Conservation (phyloP, 2,797 vertebrate genomes). For the Sebastes itinus region DNA sequence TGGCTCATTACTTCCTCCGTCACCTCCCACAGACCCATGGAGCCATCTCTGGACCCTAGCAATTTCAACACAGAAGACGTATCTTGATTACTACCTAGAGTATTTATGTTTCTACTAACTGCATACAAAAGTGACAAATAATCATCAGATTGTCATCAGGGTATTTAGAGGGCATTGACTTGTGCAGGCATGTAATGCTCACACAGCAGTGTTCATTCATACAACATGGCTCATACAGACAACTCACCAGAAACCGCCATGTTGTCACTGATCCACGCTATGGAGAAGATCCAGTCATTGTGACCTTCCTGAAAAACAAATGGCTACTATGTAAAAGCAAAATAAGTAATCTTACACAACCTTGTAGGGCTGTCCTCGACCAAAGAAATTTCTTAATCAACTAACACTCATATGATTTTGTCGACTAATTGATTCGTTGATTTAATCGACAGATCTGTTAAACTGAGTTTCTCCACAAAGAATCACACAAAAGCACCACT, state of each 20-base stretch:
- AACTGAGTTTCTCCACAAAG: no score
- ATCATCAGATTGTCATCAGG: neutral
- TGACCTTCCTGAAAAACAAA: conserved; percentile 90
- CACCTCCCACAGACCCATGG: conserved; percentile 98
- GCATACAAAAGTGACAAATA: neutral
- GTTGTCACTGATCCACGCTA: conserved; percentile 97
- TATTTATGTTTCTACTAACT: neutral
- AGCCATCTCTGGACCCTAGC: conserved; percentile 95
- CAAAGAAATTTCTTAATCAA: no score
- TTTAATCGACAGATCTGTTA: no score
- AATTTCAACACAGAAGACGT: neutral
- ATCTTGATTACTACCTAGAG: neutral
- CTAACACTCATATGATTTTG: no score
- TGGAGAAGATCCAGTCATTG: conserved; percentile 99
- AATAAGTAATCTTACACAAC: neutral
- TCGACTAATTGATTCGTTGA: no score
- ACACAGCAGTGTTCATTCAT: conserved; percentile 3
- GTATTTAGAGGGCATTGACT: neutral
- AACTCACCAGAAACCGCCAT: conserved; percentile 96
- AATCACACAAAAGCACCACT: no score
- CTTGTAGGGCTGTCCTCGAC: no score
- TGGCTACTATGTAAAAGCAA: conserved; percentile 8
- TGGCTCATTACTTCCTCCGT: conserved; percentile 91
- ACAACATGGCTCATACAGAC: neutral
- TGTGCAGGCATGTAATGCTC: neutral